Evolutionary conservation across 2,113 vertebrate species (phyloP).

Genomic region (Archilochus colubris): DNA sequence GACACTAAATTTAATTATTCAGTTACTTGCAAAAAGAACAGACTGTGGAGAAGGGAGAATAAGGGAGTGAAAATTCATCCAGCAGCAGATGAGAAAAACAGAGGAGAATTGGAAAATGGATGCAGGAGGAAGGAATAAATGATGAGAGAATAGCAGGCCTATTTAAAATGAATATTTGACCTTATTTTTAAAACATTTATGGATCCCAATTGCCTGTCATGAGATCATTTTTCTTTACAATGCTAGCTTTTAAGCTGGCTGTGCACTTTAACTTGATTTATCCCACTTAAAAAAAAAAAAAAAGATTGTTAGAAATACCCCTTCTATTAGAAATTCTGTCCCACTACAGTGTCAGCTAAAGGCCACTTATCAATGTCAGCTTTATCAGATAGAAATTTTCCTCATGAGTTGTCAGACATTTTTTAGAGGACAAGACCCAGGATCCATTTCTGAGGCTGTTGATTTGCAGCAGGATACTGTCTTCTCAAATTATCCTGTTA

Average conservation of each 20-base stretch:
- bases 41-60: neutral
- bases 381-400: conserved; percentile 18
- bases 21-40: conserved; percentile 39
- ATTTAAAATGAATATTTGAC: conserved; percentile 65
- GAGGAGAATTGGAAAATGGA: conserved; percentile 37
- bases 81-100: conserved; percentile 17
- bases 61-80: conserved; percentile 27
- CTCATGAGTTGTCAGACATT: conserved; percentile 5
- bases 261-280: conserved; percentile 57
- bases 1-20: conserved; percentile 66
- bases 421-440: conserved; percentile 35
- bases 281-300: conserved; percentile 45
- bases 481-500: conserved; percentile 35
- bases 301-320: conserved; percentile 47
- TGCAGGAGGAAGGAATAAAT: neutral
- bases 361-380: conserved; percentile 39
- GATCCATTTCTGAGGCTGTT: neutral
- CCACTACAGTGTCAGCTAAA: conserved; percentile 30
- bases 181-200: conserved; percentile 71
- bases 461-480: neutral
- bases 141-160: conserved; percentile 45
- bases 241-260: conserved; percentile 59
- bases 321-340: conserved; percentile 48
- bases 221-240: conserved; percentile 57
- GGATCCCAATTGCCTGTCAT: conserved; percentile 53